phyloP scores from a whole-genome alignment of 2,888 invertebrate species.

The Hydriomena furcata region DNA sequence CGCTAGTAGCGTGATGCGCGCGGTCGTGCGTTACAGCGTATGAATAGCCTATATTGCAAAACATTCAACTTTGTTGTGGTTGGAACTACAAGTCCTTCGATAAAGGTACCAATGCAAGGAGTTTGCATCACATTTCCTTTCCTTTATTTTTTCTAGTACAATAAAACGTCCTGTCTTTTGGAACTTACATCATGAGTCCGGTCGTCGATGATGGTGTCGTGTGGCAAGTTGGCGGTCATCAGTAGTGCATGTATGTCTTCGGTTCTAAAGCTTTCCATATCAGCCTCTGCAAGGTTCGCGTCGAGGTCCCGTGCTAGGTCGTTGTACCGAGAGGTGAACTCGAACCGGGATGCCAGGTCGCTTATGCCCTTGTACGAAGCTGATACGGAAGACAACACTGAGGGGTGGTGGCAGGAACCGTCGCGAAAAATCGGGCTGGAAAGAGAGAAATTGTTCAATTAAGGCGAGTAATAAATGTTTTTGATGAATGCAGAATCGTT shows the following conservation, averaged over 20 bases:
- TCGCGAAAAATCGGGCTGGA: conserved; percentile 89
- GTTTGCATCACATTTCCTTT: no score
- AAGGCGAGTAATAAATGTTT: no score
- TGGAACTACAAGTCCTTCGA: no score
- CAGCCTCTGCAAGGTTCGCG: conserved; percentile 96
- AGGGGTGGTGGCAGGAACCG: conserved; percentile 90
- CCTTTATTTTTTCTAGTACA: no score
- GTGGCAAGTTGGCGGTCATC: conserved; percentile 88
- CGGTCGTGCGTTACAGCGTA: no score
- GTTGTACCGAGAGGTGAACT: conserved; percentile 88
- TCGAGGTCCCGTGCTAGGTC: conserved; percentile 94
- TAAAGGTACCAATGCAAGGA: no score
- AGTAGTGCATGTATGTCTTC: conserved; percentile 95
- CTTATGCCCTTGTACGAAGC: conserved; percentile 90
- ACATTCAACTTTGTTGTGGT: no score
- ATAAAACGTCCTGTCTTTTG: neutral
- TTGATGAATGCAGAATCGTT: no score
- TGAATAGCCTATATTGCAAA: no score
- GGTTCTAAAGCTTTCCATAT: conserved; percentile 96
- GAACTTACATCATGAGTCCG: conserved; percentile 78
- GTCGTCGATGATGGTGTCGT: conserved; percentile 82
- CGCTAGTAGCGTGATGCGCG: no score
- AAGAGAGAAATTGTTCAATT: conserved; percentile 41
- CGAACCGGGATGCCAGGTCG: conserved; percentile 80
- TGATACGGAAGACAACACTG: conserved; percentile 91